Evolutionary conservation across 2,797 vertebrate species (phyloP), one percentile per base, ranked within the genome.

Genomic region (Oophaga sylvatica): DNA sequence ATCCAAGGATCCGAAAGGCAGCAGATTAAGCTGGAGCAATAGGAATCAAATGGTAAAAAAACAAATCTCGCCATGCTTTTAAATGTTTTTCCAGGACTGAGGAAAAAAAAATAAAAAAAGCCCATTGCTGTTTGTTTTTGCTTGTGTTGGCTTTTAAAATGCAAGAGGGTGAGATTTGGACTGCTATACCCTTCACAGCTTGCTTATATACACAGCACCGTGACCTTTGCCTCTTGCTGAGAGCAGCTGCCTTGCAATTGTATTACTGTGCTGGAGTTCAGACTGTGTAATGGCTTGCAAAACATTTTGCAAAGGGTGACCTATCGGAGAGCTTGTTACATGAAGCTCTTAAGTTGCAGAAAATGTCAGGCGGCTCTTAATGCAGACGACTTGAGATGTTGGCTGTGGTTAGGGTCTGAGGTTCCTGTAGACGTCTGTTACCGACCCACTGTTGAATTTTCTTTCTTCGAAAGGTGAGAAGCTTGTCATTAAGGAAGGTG

Each of bases 141-240:
- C 92, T 93, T 92, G 92, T 93, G 91, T 81, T 92, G 92, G 91
- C 91, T 93, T 92, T 91, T 92, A 92, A 92, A 93, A 91, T 90
- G 56, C 65, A 65, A 91, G 91, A 90, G 90, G 93, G 90, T 90
- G 87, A 77, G 85, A 90, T 91, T 84, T 87, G 92, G 90, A 90
- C 85, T 90, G 90, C 90, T 91, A 90, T 91, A 91, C 92, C 92
- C 92, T 92, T 93, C 93, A 93, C 93, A 93, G 92, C 93, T 93
- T 92, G 93, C 92, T 93, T 91, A 90, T 92, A 92, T 92, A 94
- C 92, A 92, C 90, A 90, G 91, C 85, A 92, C 90, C 90, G 71
- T 92, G 92, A 93, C 94, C 92, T 92, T 91, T 92, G 91, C 90
- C 90, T 93, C 92, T 91, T 90, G 90, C 93, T 92, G 92, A 53